Conservation (phyloP, 2,888 invertebrate species). For the Protodeltote pygarga region DNA sequence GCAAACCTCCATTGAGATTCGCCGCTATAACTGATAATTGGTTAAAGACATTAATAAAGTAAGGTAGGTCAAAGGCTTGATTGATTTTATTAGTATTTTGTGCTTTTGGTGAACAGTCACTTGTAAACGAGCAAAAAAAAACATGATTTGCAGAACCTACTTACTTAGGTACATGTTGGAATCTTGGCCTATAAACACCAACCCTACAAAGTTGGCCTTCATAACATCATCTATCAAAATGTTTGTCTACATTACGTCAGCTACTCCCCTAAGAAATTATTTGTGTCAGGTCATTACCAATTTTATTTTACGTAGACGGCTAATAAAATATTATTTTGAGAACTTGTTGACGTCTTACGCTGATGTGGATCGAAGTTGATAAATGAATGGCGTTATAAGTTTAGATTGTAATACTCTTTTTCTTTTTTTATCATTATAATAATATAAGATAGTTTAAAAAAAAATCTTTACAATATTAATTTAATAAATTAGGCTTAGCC, state of each 20-base stretch:
- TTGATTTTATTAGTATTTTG: too few species aligned
- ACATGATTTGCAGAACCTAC: slow-evolving; percentile 6
- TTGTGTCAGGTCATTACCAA: slow-evolving; percentile 20
- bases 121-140: background rate
- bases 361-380: slow-evolving; percentile 1
- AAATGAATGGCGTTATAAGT: background rate
- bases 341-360: background rate
- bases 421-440: too few species aligned
- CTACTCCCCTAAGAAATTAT: slow-evolving; percentile 22
- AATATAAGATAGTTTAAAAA: too few species aligned
- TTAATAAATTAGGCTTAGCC: too few species aligned
- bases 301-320: slow-evolving; percentile 7
- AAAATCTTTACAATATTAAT: too few species aligned
- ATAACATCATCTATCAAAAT: slow-evolving; percentile 42
- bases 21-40: too few species aligned
- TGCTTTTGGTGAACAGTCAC: background rate
- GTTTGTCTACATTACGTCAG: slow-evolving; percentile 41
- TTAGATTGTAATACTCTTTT: background rate
- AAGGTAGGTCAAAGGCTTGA: too few species aligned
- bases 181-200: slow-evolving; percentile 8
- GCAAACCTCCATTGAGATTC: too few species aligned
- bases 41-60: too few species aligned
- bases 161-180: slow-evolving; percentile 7
- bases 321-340: slow-evolving; percentile 8
- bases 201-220: slow-evolving; percentile 29